phyloP scores from a whole-genome alignment of 2,888 invertebrate genomes.

The Ernsta delagoae region DNA sequence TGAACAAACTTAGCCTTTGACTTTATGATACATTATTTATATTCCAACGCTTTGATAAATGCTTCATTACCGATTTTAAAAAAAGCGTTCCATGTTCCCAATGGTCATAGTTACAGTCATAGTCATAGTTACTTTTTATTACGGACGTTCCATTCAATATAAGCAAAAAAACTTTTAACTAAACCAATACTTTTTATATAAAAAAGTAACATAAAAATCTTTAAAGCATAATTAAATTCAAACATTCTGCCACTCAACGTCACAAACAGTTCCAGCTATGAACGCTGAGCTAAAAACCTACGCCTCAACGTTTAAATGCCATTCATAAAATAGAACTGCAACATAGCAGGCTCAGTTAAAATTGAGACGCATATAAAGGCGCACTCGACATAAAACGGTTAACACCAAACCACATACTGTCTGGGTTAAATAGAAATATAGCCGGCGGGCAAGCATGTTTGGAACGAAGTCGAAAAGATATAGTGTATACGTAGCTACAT shows the following conservation, averaged over 20 bases:
- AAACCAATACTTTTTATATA: neutral
- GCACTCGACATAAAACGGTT: slow-evolving; percentile 25
- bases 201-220: neutral
- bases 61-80: no score
- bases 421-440: slow-evolving; percentile 17
- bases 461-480: neutral
- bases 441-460: neutral
- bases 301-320: slow-evolving; percentile 3
- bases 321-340: slow-evolving; percentile 10
- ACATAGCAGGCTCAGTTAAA: slow-evolving; percentile 11
- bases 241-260: neutral
- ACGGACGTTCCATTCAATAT: no score
- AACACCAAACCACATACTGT: slow-evolving; percentile 24
- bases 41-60: no score
- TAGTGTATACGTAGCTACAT: neutral
- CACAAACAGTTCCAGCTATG: neutral
- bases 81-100: no score
- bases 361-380: neutral
- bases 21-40: neutral
- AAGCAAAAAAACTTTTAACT: neutral
- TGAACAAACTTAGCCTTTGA: no score
- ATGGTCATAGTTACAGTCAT: no score
- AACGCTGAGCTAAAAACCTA: slow-evolving; percentile 2
- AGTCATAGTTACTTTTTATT: no score
- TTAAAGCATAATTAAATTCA: neutral